Evolutionary conservation across 1,140 invertebrate genomes (phyloP).

Genomic region (Trissolcus basalis): DNA sequence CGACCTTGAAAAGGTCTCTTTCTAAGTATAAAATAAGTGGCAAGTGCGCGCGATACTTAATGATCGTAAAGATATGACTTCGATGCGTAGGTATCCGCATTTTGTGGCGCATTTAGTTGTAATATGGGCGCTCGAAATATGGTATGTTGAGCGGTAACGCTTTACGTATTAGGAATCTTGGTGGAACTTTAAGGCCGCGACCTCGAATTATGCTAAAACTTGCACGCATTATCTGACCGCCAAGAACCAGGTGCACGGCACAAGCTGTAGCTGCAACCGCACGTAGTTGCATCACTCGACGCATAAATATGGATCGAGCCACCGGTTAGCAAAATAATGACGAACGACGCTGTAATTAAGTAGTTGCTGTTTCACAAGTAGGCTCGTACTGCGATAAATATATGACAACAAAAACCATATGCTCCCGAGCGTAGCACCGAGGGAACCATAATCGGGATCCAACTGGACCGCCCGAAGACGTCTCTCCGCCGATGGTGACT

Average conservation of each 20-base stretch:
- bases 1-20: conserved; percentile 19
- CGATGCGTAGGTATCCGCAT: conserved; percentile 12
- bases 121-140: conserved; percentile 36
- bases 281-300: conserved; percentile 56
- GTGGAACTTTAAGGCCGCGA: conserved; percentile 55
- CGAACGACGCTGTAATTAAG: conserved; percentile 63
- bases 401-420: conserved; percentile 60
- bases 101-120: conserved; percentile 30
- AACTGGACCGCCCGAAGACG: no score
- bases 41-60: conserved; percentile 15
- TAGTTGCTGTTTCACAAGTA: conserved; percentile 58
- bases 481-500: conserved; percentile 33
- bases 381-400: conserved; percentile 57
- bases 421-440: conserved; percentile 50
- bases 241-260: conserved; percentile 51
- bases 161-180: conserved; percentile 55
- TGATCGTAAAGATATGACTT: conserved; percentile 22
- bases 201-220: conserved; percentile 57
- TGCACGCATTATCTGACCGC: conserved; percentile 55
- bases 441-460: conserved; percentile 48
- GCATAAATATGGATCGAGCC: conserved; percentile 62
- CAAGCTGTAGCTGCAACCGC: conserved; percentile 51
- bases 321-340: conserved; percentile 60
- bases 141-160: conserved; percentile 38
- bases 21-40: conserved; percentile 12